These are phyloP conservation scores for Natator depressus DNA, from an alignment of 2,113 vertebrate species.

Conservation along the genomic window DNA sequence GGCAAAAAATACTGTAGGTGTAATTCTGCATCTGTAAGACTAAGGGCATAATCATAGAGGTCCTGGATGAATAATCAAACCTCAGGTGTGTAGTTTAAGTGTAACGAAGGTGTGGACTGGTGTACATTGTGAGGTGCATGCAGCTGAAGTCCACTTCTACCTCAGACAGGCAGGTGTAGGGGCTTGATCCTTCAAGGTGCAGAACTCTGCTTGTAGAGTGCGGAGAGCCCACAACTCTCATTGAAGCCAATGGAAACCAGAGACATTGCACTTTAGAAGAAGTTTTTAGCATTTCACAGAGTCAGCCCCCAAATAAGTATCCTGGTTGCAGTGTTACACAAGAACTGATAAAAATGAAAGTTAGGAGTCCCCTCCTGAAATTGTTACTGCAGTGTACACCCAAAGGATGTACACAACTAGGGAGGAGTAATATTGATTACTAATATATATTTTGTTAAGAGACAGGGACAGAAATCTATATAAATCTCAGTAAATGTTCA, in stretches of 20 bases:
- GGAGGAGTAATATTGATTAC: fast-evolving
- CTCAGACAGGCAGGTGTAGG: not conserved
- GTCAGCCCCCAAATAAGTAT: not conserved
- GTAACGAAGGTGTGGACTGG: not conserved
- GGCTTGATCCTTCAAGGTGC: not conserved
- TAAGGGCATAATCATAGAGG: not conserved
- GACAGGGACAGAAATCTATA: not conserved
- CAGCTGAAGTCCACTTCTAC: not conserved
- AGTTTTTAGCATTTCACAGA: no score
- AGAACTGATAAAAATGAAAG: not conserved
- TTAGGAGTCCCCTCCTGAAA: not conserved
- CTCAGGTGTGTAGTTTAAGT: not conserved
- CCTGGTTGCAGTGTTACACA: not conserved
- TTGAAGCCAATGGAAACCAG: not conserved
- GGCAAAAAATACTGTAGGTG: not conserved
- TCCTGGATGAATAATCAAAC: not conserved
- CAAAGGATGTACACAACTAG: not conserved
- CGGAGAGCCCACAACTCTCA: not conserved
- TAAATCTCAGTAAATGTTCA: not conserved
- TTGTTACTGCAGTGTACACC: not conserved
- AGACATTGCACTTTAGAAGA: not conserved
- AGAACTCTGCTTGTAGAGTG: not conserved
- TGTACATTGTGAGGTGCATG: fast-evolving
- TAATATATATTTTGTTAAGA: not conserved
- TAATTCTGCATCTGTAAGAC: not conserved